Conservation (phyloP, 2,113 vertebrate genomes). For the Pterocles orientalis region DNA sequence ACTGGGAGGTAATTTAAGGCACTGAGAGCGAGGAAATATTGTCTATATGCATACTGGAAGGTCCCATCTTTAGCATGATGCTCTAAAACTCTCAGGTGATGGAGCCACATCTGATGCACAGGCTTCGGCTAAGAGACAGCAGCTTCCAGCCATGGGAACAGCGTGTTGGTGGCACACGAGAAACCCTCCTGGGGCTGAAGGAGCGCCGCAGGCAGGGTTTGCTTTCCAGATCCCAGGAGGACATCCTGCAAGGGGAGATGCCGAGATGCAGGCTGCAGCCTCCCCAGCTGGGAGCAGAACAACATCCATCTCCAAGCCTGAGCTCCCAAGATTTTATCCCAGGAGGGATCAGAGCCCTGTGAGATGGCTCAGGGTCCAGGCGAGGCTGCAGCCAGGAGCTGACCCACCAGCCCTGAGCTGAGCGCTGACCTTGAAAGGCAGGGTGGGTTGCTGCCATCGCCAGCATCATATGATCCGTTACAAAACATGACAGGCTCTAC, state of each 20-base stretch:
- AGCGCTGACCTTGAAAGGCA: background rate
- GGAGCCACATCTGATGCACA: background rate
- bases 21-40: rapidly evolving
- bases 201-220: rapidly evolving
- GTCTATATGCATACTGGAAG: background rate
- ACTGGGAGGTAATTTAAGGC: background rate
- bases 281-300: background rate
- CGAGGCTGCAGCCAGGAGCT: background rate
- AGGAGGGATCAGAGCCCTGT: background rate
- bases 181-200: background rate
- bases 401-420: background rate
- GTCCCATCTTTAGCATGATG: background rate
- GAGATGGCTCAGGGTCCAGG: background rate
- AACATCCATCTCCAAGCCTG: background rate
- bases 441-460: background rate
- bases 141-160: background rate
- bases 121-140: background rate
- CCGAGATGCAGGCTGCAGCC: background rate
- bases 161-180: rapidly evolving
- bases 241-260: background rate
- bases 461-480: slow-evolving; percentile 41
- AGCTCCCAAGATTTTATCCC: background rate
- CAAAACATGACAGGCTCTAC: background rate
- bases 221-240: background rate
- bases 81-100: background rate